Base-by-base conservation (phyloP, 2,113 vertebrate species). In the Myotis lucifugus region DNA sequence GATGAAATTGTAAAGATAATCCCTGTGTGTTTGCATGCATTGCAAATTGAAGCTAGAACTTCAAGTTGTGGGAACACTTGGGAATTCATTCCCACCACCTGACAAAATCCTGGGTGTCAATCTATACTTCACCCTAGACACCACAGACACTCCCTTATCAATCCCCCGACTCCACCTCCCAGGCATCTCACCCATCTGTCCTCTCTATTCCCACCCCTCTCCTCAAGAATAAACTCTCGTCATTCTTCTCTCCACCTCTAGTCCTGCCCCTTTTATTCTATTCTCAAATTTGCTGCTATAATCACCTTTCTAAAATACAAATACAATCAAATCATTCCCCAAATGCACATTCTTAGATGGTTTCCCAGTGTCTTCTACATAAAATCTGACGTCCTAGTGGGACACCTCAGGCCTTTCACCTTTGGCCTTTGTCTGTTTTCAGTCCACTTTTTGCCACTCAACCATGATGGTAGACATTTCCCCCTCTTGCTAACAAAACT, bases 141-240 rank as follows among this genome's bases (percentile, higher is more conserved):
- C 4, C 2, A 4, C 2, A 4, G 52, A 50, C 1, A 6, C 2
- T 5, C 42, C 34, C 50, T 64, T 61, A 2, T n/a, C 42, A 42
- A 1, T 8, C 1, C 5, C 42, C 11, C 46, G 4, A 0, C 1
- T 2, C n/a, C 10, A 1, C 13, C 8, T 34, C 40, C 54, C 23
- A 8, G 1, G 48, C 3, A 4, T 6, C 67, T 7, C 21, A 2
- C 0, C 2, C 14, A 10, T 13, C n/a, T 3, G 6, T 3, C 34
- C 50, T 42, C 69, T 37, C 32, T 1, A 2, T 15, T 56, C 50
- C 37, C 29, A 25, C 34, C 23, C 11, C 2, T 18, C 2, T 32
- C 32, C 46, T 13, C 2, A 1, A 74, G 76, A n/a, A 13, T 25
- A 17, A 46, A 25, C 6, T 14, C 40, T n/a, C 15, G 0, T 27